Conservation (phyloP, 2,113 vertebrate species). For the Nerophis ophidion region DNA sequence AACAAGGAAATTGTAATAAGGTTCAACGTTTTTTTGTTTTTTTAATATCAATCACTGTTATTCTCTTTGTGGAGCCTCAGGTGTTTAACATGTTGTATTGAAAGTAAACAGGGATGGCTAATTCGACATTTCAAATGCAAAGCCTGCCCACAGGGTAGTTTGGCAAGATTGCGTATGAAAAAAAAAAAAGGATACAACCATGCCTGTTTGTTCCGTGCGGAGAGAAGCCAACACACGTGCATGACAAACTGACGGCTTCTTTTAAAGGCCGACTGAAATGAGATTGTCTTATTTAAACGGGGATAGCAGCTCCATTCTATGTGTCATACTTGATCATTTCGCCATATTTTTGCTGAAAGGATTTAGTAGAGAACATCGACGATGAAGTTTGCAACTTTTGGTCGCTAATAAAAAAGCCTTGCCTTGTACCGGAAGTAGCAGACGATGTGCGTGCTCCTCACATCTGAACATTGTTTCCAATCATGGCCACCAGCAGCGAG, state of each 20-base stretch:
- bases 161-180: constrained; percentile 60
- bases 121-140: constrained; percentile 74
- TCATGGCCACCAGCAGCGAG: no score
- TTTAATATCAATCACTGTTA: constrained; percentile 22
- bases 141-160: constrained; percentile 63
- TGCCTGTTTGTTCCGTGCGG: constrained; percentile 53
- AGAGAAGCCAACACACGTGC: constrained; percentile 49
- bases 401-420: no score
- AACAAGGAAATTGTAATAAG: constrained; percentile 19
- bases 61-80: constrained; percentile 28
- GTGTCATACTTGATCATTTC: no score
- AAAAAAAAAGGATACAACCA: constrained; percentile 64
- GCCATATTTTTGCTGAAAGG: no score
- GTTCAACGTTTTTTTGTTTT: constrained; percentile 20
- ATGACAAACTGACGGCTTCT: constrained; percentile 50
- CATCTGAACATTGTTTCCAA: no score
- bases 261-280: no score
- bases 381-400: no score
- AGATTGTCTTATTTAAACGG: no score
- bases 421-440: no score
- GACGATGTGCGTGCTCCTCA: no score
- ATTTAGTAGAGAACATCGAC: no score
- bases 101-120: constrained; percentile 67
- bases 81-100: constrained; percentile 58
- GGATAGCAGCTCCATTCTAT: no score